phyloP scores from a whole-genome alignment of 2,888 invertebrate genomes.

The Odontocerum albicorne region DNA sequence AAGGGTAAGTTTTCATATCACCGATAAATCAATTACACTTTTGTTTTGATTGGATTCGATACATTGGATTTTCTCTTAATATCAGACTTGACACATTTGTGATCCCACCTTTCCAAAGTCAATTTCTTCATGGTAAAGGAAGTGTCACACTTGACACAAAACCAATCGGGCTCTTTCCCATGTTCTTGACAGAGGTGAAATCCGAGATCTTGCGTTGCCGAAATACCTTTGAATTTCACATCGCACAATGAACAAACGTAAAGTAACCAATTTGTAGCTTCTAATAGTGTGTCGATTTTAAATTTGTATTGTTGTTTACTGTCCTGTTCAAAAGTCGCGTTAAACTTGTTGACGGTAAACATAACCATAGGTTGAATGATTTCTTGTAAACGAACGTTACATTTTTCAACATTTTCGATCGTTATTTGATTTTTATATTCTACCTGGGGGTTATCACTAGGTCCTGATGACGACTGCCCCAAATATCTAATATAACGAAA shows the following conservation, averaged over 20 bases:
- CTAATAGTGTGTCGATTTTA: not conserved
- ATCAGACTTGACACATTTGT: not conserved
- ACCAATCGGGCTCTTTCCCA: conserved; percentile 13
- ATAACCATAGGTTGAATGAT: not conserved
- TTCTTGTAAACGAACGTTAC: not conserved
- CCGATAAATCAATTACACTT: no score
- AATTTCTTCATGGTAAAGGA: not conserved
- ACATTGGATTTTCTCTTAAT: no score
- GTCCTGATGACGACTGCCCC: no score
- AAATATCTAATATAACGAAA: not conserved
- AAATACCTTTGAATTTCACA: not conserved
- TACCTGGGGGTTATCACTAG: no score
- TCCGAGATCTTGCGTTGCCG: not conserved
- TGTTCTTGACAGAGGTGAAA: conserved; percentile 4
- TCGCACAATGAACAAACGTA: conserved; percentile 7
- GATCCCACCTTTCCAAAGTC: not conserved
- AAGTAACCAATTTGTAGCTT: not conserved
- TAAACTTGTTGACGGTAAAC: not conserved
- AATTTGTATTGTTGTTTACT: not conserved
- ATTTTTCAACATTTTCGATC: not conserved
- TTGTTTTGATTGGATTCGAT: no score
- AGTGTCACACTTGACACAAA: not conserved
- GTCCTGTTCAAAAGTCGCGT: not conserved
- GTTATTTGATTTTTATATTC: not conserved
- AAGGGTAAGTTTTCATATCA: no score